Evolutionary conservation across 1,140 invertebrate genomes (phyloP).

Genomic region (Heterodera carotae): DNA sequence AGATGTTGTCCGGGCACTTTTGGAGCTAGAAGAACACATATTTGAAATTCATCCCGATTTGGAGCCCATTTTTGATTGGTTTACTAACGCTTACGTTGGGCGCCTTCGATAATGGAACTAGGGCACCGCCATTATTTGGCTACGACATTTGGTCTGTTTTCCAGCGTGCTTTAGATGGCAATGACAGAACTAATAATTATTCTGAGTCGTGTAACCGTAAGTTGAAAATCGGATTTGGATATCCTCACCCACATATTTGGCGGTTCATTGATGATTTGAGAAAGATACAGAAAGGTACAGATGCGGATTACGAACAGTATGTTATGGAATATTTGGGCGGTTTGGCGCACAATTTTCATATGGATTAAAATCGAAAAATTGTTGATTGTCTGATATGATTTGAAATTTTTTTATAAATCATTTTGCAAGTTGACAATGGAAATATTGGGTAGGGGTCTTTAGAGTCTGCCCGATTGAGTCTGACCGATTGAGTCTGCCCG

Average conservation of each 20-base stretch:
- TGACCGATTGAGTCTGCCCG: no score
- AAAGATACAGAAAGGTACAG: slow-evolving; percentile 38
- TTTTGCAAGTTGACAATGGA: no score
- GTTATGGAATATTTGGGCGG: slow-evolving; percentile 18
- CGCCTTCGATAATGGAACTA: not conserved
- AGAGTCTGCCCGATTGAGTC: no score
- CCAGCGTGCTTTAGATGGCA: slow-evolving; percentile 28
- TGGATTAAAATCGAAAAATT: no score
- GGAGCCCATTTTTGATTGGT: no score
- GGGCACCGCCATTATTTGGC: not conserved
- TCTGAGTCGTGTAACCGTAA: slow-evolving; percentile 44
- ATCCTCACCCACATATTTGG: slow-evolving; percentile 48
- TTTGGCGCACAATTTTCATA: not conserved
- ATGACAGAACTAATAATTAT: slow-evolving; percentile 48
- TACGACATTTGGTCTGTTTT: slow-evolving; percentile 30
- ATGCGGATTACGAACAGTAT: slow-evolving; percentile 38
- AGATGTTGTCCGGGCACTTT: no score
- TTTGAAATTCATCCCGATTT: no score
- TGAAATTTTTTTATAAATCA: no score
- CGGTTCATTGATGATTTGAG: slow-evolving; percentile 44
- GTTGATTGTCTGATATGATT: no score
- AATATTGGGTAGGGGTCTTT: no score
- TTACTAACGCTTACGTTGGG: not conserved
- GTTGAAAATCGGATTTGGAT: slow-evolving; percentile 40
- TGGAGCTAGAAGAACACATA: no score